Base-by-base conservation (phyloP, 2,888 invertebrate genomes). In the Pachliopta kotzebuea region DNA sequence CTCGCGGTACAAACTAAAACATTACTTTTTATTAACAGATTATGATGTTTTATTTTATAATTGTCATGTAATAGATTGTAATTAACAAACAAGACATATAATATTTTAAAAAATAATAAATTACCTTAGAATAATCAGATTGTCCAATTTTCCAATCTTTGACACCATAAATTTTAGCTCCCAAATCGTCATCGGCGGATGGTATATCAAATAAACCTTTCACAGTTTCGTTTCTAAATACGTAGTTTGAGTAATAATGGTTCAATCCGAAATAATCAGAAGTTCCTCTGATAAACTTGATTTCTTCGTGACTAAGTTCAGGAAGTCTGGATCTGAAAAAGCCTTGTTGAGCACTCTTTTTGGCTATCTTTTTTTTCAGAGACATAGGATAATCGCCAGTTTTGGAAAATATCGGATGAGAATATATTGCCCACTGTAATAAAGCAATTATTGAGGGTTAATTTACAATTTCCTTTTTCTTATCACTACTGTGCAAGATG, bases 1-100 rank as follows among this genome's bases (percentile, higher is more conserved):
- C 93, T 85, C 90, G 87, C 0, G 94, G 93, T 8, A 89, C 86
- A 8, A 85, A 78, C 90, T 83, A 29, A 31, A 59, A 29, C 14
- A 37, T 37, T 4, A 37, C 14, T 14, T 14, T 37, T 11, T 14
- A 14, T 14, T 37, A 11, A 26, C 8, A n/a, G n/a, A n/a, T n/a
- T n/a, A n/a, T n/a, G n/a, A n/a, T n/a, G n/a, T n/a, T n/a, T n/a
- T n/a, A n/a, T n/a, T n/a, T n/a, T n/a, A n/a, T n/a, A n/a, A n/a
- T n/a, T 7, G 11, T 8, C 31, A 31, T 31, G 8, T 31, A 31
- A 31, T 31, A 31, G 9, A 31, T 31, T 31, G 31, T 31, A 31
- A 0, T 11, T 31, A 31, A 8, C 8, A 31, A 31, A 31, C 31
- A 31, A 31, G 31, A n/a, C n/a, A n/a, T n/a, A n/a, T 11, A 31